phyloP scores from a whole-genome alignment of 2,797 vertebrate genomes.

The Spinus pinus region DNA sequence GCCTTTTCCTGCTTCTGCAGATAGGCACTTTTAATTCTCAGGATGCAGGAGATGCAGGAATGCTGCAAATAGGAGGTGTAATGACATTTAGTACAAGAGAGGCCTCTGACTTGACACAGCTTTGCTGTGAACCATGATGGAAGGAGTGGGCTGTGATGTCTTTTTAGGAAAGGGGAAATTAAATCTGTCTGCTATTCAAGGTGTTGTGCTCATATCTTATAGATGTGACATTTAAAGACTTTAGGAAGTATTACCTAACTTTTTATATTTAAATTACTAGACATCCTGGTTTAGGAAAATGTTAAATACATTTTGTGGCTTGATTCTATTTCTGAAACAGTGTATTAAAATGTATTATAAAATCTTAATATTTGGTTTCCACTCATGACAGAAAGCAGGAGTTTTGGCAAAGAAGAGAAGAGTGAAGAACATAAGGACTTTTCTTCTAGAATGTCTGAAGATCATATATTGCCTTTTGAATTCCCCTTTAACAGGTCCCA shows the following conservation, averaged over 20 bases:
- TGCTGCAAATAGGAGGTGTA: not conserved
- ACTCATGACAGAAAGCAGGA: not conserved
- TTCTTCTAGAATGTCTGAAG: not conserved
- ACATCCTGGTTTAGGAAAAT: not conserved
- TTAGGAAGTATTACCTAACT: not conserved
- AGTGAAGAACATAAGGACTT: not conserved
- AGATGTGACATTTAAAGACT: not conserved
- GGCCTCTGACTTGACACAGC: not conserved
- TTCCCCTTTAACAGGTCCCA: slow-evolving; percentile 46
- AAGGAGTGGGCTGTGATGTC: not conserved
- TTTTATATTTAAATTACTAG: not conserved
- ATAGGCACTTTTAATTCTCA: not conserved
- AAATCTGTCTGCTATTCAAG: not conserved
- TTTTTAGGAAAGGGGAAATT: not conserved
- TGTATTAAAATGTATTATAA: not conserved
- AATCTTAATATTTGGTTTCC: not conserved
- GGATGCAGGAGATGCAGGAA: not conserved
- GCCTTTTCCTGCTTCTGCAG: not conserved
- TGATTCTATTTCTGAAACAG: not conserved
- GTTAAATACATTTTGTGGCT: not conserved
- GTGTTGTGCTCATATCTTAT: not conserved
- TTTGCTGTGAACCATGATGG: not conserved
- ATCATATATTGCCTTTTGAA: slow-evolving; percentile 59
- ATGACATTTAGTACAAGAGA: not conserved
- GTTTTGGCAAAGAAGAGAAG: not conserved